A percentile compares a stretch with the other conserved stretches of the same genome.
phyloP scores from a whole-genome alignment of 2,113 vertebrate species.

The Kobus ellipsiprymnus region DNA sequence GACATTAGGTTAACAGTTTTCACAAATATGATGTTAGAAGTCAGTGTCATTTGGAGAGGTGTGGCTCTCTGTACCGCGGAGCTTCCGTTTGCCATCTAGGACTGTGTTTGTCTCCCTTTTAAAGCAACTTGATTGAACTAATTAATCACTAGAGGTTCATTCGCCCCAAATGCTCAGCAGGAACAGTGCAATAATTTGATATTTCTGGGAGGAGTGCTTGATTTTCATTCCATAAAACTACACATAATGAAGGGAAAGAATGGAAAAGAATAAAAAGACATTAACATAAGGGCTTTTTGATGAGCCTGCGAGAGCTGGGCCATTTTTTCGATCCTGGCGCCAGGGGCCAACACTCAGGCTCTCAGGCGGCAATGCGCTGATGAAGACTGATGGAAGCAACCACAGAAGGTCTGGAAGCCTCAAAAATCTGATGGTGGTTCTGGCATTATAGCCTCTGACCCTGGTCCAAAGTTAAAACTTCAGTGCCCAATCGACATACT shows the following conservation, averaged over 20 bases:
- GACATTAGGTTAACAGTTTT: background rate
- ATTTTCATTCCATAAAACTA: background rate
- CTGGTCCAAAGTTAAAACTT: background rate
- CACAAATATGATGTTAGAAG: background rate
- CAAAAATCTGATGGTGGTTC: background rate
- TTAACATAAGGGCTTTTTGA: background rate
- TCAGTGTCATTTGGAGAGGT: background rate
- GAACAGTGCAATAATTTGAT: background rate
- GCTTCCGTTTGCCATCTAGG: background rate
- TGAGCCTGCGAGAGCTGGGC: background rate
- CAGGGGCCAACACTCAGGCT: rapidly evolving
- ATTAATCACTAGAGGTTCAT: background rate
- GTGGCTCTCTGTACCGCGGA: background rate
- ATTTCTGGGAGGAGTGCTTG: background rate
- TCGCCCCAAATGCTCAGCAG: background rate
- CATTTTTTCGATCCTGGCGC: too few species aligned
- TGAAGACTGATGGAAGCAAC: background rate
- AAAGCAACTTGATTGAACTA: background rate
- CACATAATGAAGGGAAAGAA: background rate
- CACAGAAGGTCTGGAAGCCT: background rate
- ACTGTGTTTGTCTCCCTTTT: background rate
- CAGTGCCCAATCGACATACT: background rate
- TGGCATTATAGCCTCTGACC: background rate
- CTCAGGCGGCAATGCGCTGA: rapidly evolving
- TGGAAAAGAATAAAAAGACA: background rate